Base-by-base conservation (phyloP, 2,797 vertebrate species). In the Petrocephalus schoutedeni region DNA sequence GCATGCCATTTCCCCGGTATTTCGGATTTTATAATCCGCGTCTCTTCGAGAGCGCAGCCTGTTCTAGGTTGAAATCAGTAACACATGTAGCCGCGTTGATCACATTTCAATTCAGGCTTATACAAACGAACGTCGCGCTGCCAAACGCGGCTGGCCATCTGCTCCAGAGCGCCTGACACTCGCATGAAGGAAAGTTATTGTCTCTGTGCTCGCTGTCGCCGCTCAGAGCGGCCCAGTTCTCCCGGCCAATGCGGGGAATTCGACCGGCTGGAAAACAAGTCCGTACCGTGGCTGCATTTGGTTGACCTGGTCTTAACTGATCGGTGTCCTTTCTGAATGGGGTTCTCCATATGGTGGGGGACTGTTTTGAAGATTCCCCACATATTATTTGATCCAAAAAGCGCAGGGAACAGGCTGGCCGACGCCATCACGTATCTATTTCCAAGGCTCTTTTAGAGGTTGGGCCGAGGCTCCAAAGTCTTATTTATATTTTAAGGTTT, bases 171-270 rank as follows among this genome's bases (percentile, higher is more conserved):
- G 95, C 93, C 93, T 64, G 93, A 89, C 92, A 92, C 93, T 90
- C 92, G 93, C 91, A 95, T 95, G 94, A 95, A 95, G 94, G 91
- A 93, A 93, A 92, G 92, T 93, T 95, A 95, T 95, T 96, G 95
- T 96, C 88, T 87, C 91, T 91, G 90, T 89, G 92, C 94, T 92
- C 92, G 88, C 90, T 88, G 89, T 90, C 89, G 74, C 91, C 61
- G 85, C 89, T 90, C 91, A 91, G 91, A 93, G 92, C 91, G 89
- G 90, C 92, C 91, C 59, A 90, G 90, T 93, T 92, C 32, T 45
- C 32, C 36, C 9, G 1, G 56, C 36, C 36, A 58, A 41, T 7
- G 23, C 84, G n/a, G 84, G 54, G 28, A 85, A 58, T 36, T 10
- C 89, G 88, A 91, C 80, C 85, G 86, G 36, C 89, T 58, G 16